Evolutionary conservation across 2,888 invertebrate species (phyloP), one percentile per base, ranked within the genome.

Genomic region (Subacronicta megacephala): DNA sequence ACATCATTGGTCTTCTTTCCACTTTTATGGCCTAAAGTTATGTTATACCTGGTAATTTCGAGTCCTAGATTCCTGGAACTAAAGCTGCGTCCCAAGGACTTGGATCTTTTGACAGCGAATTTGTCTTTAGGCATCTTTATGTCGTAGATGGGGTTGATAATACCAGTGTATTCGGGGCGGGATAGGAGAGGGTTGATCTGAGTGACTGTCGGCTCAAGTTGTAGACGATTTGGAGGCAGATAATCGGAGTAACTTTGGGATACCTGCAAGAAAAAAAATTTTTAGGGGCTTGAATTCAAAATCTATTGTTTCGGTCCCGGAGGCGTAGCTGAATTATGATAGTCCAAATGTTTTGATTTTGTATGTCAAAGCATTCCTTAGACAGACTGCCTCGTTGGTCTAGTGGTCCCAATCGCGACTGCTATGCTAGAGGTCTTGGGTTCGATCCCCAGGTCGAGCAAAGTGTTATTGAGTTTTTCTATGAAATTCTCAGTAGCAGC

Each of bases 61-160:
- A 90, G 18, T 1, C 85, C 88, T 35, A 85, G 20, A 35, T 78
- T 85, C 40, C 80, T 87, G 1, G 87, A 77, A 54, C 87, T 92
- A 16, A 90, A 90, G 46, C 86, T 91, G 0, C 92, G 73, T 0
- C 92, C 90, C 20, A 94, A 42, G 0, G 92, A 92, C 52, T 92
- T 93, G 0, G 93, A 90, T 26, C 93, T 66, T 62, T 93, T 94
- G 2, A 92, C 92, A 0, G 68, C 68, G 68, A 93, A 93, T 60
- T 87, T 90, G 73, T 93, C 90, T 68, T 78, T 84, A 0, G 92
- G 90, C 17, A 93, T 80, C 64, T 92, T 93, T 5, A 89, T 84
- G 62, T 93, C 92, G 78, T 92, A 91, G 13, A 92, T 79, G 0
- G 94, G 93, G 72, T 92, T 94, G 33, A 93, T 89, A 12, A 94